A percentile compares a stretch with the other conserved stretches of the same genome.
phyloP scores from a whole-genome alignment of 1,140 invertebrate species.

The Lordiphosa clarofinis region DNA sequence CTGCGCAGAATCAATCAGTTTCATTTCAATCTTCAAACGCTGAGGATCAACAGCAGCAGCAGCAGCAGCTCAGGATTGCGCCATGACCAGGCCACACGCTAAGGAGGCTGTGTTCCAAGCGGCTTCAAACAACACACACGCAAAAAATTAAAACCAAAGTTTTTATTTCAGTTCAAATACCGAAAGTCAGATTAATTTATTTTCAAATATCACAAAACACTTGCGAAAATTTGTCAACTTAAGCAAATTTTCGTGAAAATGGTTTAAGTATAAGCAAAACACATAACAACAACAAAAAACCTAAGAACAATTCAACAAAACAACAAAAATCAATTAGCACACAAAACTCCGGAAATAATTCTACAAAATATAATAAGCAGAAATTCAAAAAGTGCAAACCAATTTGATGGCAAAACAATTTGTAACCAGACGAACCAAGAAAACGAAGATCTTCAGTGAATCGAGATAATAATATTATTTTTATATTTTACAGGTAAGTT shows the following conservation, averaged over 20 bases:
- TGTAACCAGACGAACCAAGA: conserved; percentile 43
- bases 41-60: conserved; percentile 67
- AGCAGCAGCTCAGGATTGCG: conserved; percentile 50
- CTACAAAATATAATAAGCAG: conserved; percentile 5
- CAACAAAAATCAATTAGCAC: conserved; percentile 32
- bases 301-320: conserved; percentile 13
- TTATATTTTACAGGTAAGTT: conserved; percentile 71
- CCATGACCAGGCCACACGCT: conserved; percentile 55
- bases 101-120: conserved; percentile 48
- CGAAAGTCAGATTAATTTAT: conserved; percentile 78
- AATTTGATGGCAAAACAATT: conserved; percentile 36
- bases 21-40: conserved; percentile 77
- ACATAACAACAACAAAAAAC: conserved; percentile 13
- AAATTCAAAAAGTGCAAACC: conserved; percentile 36
- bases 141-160: conserved; percentile 25
- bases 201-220: conserved; percentile 46
- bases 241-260: conserved; percentile 47
- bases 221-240: conserved; percentile 37
- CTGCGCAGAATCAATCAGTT: conserved; percentile 79
- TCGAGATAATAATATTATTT: conserved; percentile 68
- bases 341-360: conserved; percentile 19
- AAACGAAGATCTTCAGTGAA: conserved; percentile 38
- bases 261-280: conserved; percentile 55
- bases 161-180: conserved; percentile 36
- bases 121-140: conserved; percentile 24